Evolutionary conservation across 2,113 vertebrate genomes (phyloP).

Genomic region (Protobothrops flavoviridis): DNA sequence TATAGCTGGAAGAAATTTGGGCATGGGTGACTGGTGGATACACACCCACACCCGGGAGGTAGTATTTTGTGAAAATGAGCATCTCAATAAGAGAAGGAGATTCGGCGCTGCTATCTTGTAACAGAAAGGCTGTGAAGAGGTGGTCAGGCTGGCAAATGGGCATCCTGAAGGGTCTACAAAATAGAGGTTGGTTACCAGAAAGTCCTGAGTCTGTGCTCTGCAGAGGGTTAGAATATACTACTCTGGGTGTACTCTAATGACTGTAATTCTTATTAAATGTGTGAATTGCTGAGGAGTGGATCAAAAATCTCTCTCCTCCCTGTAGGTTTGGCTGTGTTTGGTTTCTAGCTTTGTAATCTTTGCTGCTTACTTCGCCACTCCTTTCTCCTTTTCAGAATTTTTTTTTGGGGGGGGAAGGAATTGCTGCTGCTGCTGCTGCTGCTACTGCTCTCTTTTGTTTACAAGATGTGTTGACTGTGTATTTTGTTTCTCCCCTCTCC

Average conservation of each 20-base stretch:
- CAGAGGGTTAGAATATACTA: conserved; percentile 7
- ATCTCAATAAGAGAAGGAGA: not conserved
- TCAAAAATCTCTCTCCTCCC: not conserved
- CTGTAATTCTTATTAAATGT: not conserved
- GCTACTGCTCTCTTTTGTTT: conserved; percentile 34
- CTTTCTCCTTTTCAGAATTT: not conserved
- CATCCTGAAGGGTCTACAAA: not conserved
- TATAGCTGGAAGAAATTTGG: not conserved
- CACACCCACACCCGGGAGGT: not conserved
- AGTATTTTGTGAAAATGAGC: not conserved
- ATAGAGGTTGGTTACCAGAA: not conserved
- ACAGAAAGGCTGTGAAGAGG: not conserved
- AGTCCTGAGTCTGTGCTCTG: not conserved
- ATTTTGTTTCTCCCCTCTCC: conserved; percentile 46
- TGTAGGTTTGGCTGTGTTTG: conserved; percentile 1
- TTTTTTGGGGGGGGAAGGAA: not conserved
- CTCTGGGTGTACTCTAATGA: not conserved
- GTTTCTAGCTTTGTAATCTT: not conserved
- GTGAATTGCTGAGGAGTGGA: not conserved
- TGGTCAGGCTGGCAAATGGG: not conserved
- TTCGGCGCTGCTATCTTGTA: not conserved
- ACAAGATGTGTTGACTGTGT: conserved; percentile 48
- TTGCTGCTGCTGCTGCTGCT: conserved; percentile 13
- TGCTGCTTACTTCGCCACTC: not conserved
- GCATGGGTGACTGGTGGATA: not conserved